Percentiles rank a stretch among this genome's conserved stretches.
These are phyloP conservation scores for Ptychoptera albimana DNA, from an alignment of 2,888 invertebrate species.

Conservation along the genomic window DNA sequence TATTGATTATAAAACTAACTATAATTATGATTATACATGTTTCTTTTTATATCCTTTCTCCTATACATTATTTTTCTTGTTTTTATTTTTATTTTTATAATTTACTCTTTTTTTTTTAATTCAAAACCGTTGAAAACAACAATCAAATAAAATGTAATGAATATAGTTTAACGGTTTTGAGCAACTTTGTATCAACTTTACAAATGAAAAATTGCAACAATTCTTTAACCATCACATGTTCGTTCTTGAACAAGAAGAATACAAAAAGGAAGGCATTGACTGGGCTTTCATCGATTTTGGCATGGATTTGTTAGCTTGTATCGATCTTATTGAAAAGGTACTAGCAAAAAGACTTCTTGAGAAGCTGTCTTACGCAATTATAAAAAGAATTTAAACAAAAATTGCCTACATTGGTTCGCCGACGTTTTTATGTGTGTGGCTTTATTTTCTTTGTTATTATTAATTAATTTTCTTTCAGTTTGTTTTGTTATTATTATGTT, in stretches of 20 bases:
- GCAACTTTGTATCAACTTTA: constrained; percentile 89
- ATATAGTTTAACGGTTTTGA: constrained; percentile 77
- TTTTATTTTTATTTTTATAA: too few species aligned
- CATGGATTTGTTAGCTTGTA: constrained; percentile 72
- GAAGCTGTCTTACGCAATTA: background rate
- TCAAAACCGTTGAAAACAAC: too few species aligned
- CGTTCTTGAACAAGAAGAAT: constrained; percentile 86
- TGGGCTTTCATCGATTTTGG: constrained; percentile 91
- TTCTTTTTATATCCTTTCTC: constrained; percentile 6
- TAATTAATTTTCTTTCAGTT: background rate
- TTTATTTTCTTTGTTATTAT: background rate
- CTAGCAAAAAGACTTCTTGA: constrained; percentile 15
- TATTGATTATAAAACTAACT: background rate
- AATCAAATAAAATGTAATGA: constrained; percentile 22
- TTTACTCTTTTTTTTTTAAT: too few species aligned
- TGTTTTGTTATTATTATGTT: background rate
- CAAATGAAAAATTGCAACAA: constrained; percentile 85
- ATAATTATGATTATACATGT: background rate
- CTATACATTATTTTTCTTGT: too few species aligned
- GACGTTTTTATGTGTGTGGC: background rate
- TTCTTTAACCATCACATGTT: constrained; percentile 94
- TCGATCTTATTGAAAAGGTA: constrained; percentile 63
- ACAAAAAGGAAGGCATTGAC: constrained; percentile 77
- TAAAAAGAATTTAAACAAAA: background rate
- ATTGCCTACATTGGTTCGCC: background rate